phyloP scores from a whole-genome alignment of 2,113 vertebrate species.

The Channa maculata region DNA sequence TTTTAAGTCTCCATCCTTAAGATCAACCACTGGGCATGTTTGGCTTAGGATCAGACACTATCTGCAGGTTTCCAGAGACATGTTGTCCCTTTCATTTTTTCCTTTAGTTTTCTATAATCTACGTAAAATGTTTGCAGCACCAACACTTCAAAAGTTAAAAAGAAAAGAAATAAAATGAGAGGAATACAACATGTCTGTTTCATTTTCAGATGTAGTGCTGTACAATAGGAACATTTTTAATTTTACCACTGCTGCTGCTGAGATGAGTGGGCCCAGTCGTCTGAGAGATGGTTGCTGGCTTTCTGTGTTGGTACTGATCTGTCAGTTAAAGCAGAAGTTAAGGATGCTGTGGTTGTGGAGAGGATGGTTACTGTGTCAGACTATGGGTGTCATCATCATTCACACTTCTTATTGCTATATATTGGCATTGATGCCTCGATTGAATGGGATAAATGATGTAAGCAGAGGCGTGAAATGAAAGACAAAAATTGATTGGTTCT shows the following conservation, averaged over 20 bases:
- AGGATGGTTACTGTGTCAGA: constrained; percentile 29
- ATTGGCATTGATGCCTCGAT: constrained; percentile 33
- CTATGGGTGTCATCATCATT: constrained; percentile 51
- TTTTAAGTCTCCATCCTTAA: constrained; percentile 3
- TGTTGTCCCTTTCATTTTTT: constrained; percentile 4
- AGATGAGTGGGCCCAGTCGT: not conserved
- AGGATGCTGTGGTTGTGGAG: constrained; percentile 35
- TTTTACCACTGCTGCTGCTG: not conserved
- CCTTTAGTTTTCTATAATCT: not conserved
- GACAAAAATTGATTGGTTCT: constrained; percentile 26
- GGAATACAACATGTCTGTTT: not conserved
- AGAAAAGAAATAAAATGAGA: not conserved
- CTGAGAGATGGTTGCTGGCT: constrained; percentile 6
- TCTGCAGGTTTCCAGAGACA: constrained; percentile 11
- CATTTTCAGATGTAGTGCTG: not conserved
- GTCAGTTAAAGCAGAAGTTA: constrained; percentile 22
- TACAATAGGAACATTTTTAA: not conserved
- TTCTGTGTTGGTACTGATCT: constrained; percentile 12
- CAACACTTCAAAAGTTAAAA: not conserved
- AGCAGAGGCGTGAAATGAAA: constrained; percentile 39
- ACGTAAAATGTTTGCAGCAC: not conserved
- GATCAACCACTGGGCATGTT: not conserved
- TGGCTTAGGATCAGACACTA: constrained; percentile 9
- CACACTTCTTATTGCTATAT: constrained; percentile 34
- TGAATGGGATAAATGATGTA: constrained; percentile 47